Percentiles rank a stretch among this genome's conserved stretches.
Evolutionary conservation across 2,797 vertebrate genomes (phyloP).

Genomic region (Paedocypris micromegethes): DNA sequence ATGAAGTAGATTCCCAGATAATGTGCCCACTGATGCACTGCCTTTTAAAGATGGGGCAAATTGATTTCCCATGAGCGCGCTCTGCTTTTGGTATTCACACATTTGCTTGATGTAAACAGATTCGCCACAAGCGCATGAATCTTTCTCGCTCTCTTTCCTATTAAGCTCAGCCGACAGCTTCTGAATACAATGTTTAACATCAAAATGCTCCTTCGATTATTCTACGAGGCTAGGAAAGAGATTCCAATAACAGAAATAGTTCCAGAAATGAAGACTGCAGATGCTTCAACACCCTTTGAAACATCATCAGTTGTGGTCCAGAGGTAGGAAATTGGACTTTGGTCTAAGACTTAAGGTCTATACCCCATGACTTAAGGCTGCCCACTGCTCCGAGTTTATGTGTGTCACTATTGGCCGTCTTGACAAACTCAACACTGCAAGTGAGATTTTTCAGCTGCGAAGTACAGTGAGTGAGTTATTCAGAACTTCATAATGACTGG

Average conservation of each 20-base stretch:
- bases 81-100: conserved; percentile 45
- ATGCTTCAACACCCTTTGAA: neutral
- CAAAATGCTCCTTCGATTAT: conserved; percentile 51
- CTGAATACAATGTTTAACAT: conserved; percentile 52
- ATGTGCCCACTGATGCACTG: conserved; percentile 59
- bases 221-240: conserved; percentile 48
- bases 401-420: too few species aligned
- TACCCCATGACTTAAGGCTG: too few species aligned
- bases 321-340: too few species aligned
- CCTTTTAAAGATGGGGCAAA: conserved; percentile 57
- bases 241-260: conserved; percentile 51
- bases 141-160: conserved; percentile 21
- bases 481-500: neutral
- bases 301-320: too few species aligned
- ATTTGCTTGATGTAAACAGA: conserved; percentile 33
- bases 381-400: too few species aligned
- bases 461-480: too few species aligned
- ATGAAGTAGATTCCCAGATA: conserved; percentile 60
- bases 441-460: too few species aligned
- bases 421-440: neutral
- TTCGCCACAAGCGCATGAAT: conserved; percentile 20
- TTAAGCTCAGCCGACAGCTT: conserved; percentile 40
- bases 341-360: too few species aligned
- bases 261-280: conserved; percentile 32
- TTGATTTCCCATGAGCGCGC: conserved; percentile 51